Base-by-base conservation (phyloP, 2,888 invertebrate genomes). In the Drosophila cyrtoloma region DNA sequence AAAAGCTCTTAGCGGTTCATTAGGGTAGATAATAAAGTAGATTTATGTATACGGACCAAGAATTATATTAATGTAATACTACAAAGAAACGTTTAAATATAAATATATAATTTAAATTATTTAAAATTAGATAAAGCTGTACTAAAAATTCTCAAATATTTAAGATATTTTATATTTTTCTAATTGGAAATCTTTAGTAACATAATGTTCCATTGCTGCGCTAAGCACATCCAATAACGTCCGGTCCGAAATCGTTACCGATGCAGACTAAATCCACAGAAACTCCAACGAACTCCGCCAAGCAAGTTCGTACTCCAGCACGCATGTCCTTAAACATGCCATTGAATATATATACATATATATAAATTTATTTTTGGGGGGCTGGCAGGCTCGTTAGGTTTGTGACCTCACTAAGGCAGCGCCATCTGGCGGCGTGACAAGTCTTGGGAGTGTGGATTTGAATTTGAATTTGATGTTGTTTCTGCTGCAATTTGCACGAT, bases 251-350 rank as follows among this genome's bases (percentile, higher is more conserved):
- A 65, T 47, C 82, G 75, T 64, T 60, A 57, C 52, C 28, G 42
- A 63, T 63, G 71, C 70, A 12, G 33, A 90, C 90, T 86, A 47
- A 88, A 47, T 67, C 44, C 44, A 39, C 14, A 37, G 42, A 33
- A 77, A 81, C 84, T 83, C 52, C 78, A 33, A 10, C 9, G 7
- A 47, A 81, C 75, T 77, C 80, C 80, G 79, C 79, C 73, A 83
- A 42, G 42, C 42, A 81, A n/a, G 42, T 51, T 47, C n/a, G 67
- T n/a, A 22, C 44, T 47, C 71, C 62, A 81, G 60, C 82, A 90
- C 90, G 90, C 91, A 91, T 90, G 91, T 86, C 91, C 89, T 86
- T 69, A 65, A 72, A 73, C 61, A 12, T 26, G 33, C 28, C 53
- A 61, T 56, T 52, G 64, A 39, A 58, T 62, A 47, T 39, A 51